Percentiles rank a stretch among this genome's conserved stretches.
phyloP scores from a whole-genome alignment of 2,113 vertebrate genomes.

The Indicator maculatus region DNA sequence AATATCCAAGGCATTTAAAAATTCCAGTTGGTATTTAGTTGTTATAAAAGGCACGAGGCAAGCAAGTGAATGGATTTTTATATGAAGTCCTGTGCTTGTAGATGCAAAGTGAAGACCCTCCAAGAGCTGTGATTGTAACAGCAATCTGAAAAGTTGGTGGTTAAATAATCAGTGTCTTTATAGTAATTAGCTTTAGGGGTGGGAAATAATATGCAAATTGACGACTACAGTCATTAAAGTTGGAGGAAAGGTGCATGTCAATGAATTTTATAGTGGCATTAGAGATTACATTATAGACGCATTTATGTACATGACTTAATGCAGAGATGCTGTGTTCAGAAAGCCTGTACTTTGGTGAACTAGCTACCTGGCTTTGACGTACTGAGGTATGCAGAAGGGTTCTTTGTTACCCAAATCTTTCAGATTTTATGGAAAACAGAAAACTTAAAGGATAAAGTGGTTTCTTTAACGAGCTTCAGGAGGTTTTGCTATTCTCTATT shows the following conservation, averaged over 20 bases:
- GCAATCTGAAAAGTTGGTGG: background rate
- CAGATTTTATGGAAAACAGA: background rate
- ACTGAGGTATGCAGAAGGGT: background rate
- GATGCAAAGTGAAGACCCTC: background rate
- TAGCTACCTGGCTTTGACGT: background rate
- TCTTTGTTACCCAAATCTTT: background rate
- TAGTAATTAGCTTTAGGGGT: background rate
- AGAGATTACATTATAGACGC: background rate
- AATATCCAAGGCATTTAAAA: background rate
- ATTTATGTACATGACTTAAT: background rate
- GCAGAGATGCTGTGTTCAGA: background rate
- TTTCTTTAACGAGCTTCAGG: background rate
- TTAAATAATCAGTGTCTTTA: background rate
- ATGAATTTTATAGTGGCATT: background rate
- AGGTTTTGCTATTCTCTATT: background rate
- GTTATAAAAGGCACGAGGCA: background rate
- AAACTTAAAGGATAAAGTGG: background rate
- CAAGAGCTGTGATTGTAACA: background rate
- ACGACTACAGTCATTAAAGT: background rate
- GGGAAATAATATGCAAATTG: background rate
- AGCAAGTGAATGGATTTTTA: background rate
- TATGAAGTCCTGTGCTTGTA: background rate
- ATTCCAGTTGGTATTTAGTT: background rate
- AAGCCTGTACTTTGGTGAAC: background rate
- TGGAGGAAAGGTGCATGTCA: background rate